phyloP scores from a whole-genome alignment of 2,113 vertebrate species.

The Callorhinus ursinus region DNA sequence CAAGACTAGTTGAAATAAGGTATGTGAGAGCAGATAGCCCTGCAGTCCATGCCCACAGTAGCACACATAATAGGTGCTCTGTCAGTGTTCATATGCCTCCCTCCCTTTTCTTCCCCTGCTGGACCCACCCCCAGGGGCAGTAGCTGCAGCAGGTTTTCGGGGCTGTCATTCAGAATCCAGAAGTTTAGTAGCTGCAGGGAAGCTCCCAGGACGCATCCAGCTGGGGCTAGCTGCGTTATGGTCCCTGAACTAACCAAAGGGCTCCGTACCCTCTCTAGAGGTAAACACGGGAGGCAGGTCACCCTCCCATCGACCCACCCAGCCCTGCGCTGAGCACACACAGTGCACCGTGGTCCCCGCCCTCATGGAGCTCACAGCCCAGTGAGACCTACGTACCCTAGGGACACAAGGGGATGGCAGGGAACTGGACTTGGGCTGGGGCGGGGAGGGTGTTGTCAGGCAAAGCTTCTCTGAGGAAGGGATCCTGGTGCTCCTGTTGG shows the following conservation, averaged over 20 bases:
- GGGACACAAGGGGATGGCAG: background rate
- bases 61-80: background rate
- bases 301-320: fast-evolving
- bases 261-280: background rate
- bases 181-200: background rate
- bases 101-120: background rate
- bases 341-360: background rate
- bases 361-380: background rate
- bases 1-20: background rate
- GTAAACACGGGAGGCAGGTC: background rate
- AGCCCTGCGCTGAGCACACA: background rate
- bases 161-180: background rate
- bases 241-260: background rate
- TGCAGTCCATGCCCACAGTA: fast-evolving
- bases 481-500: background rate
- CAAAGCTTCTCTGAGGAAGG: background rate
- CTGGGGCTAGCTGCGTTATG: background rate
- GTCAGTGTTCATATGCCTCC: fast-evolving
- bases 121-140: background rate
- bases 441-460: background rate
- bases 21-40: background rate
- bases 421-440: background rate
- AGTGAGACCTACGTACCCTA: background rate
- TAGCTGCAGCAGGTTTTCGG: background rate
- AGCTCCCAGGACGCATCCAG: background rate